A percentile compares a stretch with the other conserved stretches of the same genome.
phyloP scores from a whole-genome alignment of 2,888 invertebrate genomes.

The Drosophila colorata region DNA sequence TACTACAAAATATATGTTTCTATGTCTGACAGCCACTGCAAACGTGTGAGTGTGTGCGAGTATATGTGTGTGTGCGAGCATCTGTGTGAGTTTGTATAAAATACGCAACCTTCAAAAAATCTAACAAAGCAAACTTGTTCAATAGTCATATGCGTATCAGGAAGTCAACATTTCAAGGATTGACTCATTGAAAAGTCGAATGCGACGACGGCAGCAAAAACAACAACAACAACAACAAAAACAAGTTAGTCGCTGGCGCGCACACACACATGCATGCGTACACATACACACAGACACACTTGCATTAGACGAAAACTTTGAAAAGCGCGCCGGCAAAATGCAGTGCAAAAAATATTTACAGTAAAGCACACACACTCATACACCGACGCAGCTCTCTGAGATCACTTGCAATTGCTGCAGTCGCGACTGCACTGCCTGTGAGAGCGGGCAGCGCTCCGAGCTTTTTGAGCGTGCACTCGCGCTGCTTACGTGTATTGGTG shows the following conservation, averaged over 20 bases:
- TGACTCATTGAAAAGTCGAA: conserved; percentile 84
- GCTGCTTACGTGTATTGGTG: conserved; percentile 24
- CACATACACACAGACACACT: conserved; percentile 9
- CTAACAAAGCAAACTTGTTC: conserved; percentile 82
- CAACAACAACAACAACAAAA: conserved; percentile 57
- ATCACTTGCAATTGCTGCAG: conserved; percentile 67
- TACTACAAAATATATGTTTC: conserved; percentile 56
- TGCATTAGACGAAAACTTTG: conserved; percentile 64
- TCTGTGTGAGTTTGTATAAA: conserved; percentile 64
- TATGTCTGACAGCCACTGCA: conserved; percentile 47
- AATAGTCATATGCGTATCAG: conserved; percentile 84
- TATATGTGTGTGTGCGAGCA: conserved; percentile 18
- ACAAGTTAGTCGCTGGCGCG: conserved; percentile 25
- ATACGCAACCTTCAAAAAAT: conserved; percentile 83
- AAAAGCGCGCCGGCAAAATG: conserved; percentile 77
- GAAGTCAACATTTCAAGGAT: conserved; percentile 85
- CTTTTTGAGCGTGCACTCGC: conserved; percentile 30
- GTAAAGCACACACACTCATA: conserved; percentile 60
- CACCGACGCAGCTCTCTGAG: conserved; percentile 36
- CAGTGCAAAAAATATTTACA: conserved; percentile 73
- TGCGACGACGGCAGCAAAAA: conserved; percentile 68
- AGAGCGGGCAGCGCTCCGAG: conserved; percentile 13
- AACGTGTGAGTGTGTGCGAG: conserved; percentile 19
- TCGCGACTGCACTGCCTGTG: conserved; percentile 27
- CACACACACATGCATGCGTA: conserved; percentile 17